A percentile compares a stretch with the other conserved stretches of the same genome.
These are phyloP conservation scores for Calyptomena viridis DNA, from an alignment of 2,113 vertebrate species.

Conservation along the genomic window DNA sequence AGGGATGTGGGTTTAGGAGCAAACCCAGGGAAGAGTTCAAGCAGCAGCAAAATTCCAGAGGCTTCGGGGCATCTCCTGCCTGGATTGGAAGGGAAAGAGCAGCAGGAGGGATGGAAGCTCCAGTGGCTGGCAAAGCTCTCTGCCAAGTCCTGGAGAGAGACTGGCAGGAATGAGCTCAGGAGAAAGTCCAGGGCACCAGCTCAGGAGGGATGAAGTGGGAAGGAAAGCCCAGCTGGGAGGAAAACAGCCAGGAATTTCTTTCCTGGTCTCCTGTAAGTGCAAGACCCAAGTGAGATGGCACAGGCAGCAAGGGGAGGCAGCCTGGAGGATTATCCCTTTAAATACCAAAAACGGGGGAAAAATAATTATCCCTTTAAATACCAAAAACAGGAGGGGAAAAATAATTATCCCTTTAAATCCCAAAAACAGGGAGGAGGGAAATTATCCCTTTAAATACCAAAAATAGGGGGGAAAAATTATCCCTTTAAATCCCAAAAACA, in stretches of 20 bases:
- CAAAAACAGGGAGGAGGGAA: no score
- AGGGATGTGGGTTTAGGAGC: neutral
- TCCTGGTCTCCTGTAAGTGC: neutral
- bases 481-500: no score
- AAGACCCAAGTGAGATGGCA: neutral
- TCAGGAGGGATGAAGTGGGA: neutral
- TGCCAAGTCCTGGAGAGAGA: neutral
- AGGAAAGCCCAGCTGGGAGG: neutral
- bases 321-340: neutral
- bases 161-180: neutral
- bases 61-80: neutral
- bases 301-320: neutral
- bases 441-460: no score
- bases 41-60: neutral
- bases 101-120: neutral
- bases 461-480: no score
- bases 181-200: neutral
- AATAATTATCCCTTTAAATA: no score
- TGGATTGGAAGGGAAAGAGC: neutral
- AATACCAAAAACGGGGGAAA: neutral
- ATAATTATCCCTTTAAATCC: no score
- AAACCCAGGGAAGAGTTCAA: neutral
- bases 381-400: no score
- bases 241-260: neutral
- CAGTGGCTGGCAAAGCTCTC: neutral